Base-by-base conservation (phyloP, 2,797 vertebrate species). In the Smutsia gigantea region DNA sequence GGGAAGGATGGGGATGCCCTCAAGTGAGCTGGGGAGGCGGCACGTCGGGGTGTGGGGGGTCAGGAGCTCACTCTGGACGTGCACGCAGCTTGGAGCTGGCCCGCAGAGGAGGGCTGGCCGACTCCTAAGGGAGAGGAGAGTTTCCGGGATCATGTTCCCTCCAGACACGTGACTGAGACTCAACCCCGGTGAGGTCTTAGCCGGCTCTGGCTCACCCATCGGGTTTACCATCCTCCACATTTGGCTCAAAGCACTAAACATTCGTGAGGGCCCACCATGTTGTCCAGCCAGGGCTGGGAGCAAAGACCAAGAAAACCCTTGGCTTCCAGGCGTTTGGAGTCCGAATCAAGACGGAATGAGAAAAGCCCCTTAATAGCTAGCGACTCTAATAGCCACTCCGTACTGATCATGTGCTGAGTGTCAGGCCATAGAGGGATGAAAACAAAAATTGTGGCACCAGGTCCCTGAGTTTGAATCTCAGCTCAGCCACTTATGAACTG, bases 11-110 rank as follows among this genome's bases (percentile, higher is more conserved):
- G 49, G 12, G 75, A 4, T 3, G 34, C 49, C 12, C 34, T 87
- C 6, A 4, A 2, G 17, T 14, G 51, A 53, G 53, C 17, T 7
- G 8, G 29, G 39, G 18, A 61, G 39, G 42, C 66, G 46, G 53
- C 14, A 0, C 0, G 0, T 21, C 5, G 4, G 14, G 15, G 75
- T 8, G 4, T 4, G 1, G 46, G 17, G 29, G 8, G 6, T 31
- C 5, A 4, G 31, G 64, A 21, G 25, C 71, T 15, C 1, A 1
- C 0, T 7, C 0, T 14, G 29, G 34, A 61, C 4, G 0, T 0
- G 9, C 7, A 2, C 49, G 2, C 9, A 9, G 29, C 13, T 34
- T 1, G 31, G 49, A 39, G 18, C 0, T 4, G 0, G 6, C 17
- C 29, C 31, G 18, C 18, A 25, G 27, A 10, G 18, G n/a, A 42